A percentile compares a stretch with the other conserved stretches of the same genome.
phyloP scores from a whole-genome alignment of 2,888 invertebrate species.

The Leptopilina syphax region DNA sequence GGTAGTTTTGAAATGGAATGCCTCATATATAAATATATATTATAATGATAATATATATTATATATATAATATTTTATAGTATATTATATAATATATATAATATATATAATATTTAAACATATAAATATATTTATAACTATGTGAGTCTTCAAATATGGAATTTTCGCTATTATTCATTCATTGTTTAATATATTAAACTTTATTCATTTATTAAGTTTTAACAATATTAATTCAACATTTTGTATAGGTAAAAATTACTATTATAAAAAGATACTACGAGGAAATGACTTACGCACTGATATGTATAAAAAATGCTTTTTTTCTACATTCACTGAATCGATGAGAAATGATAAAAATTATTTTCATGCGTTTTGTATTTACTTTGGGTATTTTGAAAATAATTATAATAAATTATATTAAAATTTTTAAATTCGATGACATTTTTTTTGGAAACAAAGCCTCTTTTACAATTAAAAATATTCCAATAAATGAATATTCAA shows the following conservation, averaged over 20 bases:
- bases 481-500: neutral
- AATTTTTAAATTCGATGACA: no score
- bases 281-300: conserved; percentile 26
- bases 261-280: conserved; percentile 29
- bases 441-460: no score
- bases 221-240: conserved; percentile 38
- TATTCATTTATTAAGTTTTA: conserved; percentile 11
- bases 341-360: no score
- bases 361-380: no score
- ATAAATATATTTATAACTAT: no score
- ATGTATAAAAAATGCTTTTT: conserved; percentile 33
- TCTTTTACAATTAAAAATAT: no score
- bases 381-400: no score
- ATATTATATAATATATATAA: neutral
- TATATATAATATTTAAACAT: neutral
- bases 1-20: no score
- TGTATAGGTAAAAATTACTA: conserved; percentile 36
- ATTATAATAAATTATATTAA: no score
- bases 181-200: conserved; percentile 5
- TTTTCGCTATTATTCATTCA: conserved; percentile 21
- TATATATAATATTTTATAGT: no score
- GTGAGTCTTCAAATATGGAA: conserved; percentile 45
- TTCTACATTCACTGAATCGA: neutral
- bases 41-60: neutral
- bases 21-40: no score